Evolutionary conservation across 1,140 invertebrate species (phyloP).

Genomic region (Batillaria attramentaria): DNA sequence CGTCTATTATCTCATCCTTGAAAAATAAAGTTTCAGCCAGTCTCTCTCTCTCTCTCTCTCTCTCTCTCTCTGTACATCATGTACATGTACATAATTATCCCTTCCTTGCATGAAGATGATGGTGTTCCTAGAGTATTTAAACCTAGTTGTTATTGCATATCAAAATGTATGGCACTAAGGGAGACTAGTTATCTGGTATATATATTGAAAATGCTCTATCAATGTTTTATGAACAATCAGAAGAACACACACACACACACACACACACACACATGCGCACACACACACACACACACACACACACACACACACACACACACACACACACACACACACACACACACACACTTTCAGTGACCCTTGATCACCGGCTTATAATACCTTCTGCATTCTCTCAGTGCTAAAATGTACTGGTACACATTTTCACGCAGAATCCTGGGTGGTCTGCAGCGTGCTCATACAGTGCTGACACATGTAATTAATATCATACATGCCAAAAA

Average conservation of each 20-base stretch:
- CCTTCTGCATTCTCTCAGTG: not conserved
- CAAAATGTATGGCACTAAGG: not conserved
- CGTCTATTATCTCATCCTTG: not conserved
- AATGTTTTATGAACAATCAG: not conserved
- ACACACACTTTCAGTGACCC: not conserved
- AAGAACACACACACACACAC: not conserved
- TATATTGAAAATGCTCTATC: not conserved
- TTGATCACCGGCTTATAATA: not conserved
- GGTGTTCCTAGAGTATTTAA: not conserved
- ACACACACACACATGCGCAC: conserved; percentile 4
- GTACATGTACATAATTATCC: not conserved
- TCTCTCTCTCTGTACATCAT: not conserved
- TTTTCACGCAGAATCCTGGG: not conserved
- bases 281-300: conserved; percentile 3
- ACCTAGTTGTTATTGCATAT: not conserved
- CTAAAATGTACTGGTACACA: not conserved
- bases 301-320: conserved; percentile 9
- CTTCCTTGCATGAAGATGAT: not conserved
- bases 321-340: conserved; percentile 12
- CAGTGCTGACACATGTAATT: not conserved
- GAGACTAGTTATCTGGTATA: not conserved
- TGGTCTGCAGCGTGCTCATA: not conserved
- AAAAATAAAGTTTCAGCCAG: not conserved
- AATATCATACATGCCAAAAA: too few relatives aligned
- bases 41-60: not conserved